Conservation (phyloP, 2,797 vertebrate species). For the Tarsius wallacei region DNA sequence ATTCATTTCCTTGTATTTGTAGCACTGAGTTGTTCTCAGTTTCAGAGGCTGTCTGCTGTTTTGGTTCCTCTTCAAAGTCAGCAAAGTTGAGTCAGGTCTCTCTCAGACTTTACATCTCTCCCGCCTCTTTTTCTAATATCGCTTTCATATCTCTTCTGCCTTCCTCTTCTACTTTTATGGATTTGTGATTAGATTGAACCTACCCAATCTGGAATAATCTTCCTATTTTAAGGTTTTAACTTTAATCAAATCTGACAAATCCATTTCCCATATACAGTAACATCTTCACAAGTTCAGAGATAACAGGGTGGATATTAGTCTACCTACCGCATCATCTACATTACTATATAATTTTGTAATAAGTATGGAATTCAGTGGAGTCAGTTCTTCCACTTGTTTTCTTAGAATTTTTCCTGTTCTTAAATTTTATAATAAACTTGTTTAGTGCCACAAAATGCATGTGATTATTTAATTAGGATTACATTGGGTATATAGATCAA, state of each 20-base stretch:
- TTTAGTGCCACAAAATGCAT: not conserved
- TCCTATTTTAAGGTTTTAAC: not conserved
- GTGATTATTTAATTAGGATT: not conserved
- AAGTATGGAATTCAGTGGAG: not conserved
- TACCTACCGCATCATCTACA: not conserved
- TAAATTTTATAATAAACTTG: not conserved
- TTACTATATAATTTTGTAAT: not conserved
- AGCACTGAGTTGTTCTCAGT: not conserved
- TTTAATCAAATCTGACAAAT: not conserved
- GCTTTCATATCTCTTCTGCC: not conserved
- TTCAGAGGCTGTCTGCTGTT: not conserved
- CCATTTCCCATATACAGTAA: not conserved
- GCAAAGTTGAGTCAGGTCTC: not conserved
- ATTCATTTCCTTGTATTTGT: not conserved
- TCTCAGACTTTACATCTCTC: not conserved
- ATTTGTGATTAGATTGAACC: not conserved
- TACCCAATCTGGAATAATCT: not conserved
- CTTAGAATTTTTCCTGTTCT: not conserved
- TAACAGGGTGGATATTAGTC: not conserved
- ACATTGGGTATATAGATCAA: not conserved
- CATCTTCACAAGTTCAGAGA: not conserved
- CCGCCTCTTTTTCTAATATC: not conserved
- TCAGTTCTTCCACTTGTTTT: not conserved
- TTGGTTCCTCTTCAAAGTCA: not conserved
- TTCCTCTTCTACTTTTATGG: not conserved